These are phyloP conservation scores for Ciconia boyciana DNA, from an alignment of 2,113 vertebrate species.

Conservation along the genomic window DNA sequence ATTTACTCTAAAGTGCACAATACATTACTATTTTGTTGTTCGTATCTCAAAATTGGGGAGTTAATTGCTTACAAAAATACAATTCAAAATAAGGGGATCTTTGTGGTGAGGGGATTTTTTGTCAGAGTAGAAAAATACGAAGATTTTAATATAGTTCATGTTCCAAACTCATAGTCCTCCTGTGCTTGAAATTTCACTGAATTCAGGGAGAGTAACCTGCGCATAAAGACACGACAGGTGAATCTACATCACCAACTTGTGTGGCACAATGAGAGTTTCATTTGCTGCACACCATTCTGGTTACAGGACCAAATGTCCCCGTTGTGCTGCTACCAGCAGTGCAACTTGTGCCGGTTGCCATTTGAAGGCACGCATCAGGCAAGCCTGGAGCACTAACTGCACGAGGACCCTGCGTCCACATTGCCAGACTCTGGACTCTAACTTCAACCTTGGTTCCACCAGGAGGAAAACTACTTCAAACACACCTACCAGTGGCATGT, in stretches of 20 bases:
- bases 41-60: not conserved
- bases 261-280: not conserved
- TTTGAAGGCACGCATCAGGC: not conserved
- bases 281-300: not conserved
- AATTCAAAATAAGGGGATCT: not conserved
- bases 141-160: not conserved
- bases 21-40: not conserved
- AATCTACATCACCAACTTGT: not conserved
- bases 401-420: not conserved
- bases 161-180: not conserved
- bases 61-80: conserved; percentile 14
- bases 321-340: not conserved
- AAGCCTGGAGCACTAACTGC: not conserved
- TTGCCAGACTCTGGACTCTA: not conserved
- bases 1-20: conserved; percentile 12
- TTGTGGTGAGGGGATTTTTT: not conserved
- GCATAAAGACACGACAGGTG: not conserved
- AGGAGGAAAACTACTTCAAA: not conserved
- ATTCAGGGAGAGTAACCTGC: not conserved
- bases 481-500: too few relatives aligned
- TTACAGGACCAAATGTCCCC: accelerated
- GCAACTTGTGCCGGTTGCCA: not conserved
- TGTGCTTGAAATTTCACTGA: not conserved
- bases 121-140: not conserved
- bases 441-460: not conserved